Evolutionary conservation across 2,113 vertebrate species (phyloP), one percentile per base, ranked within the genome.

Genomic region (Ctenomys sociabilis): DNA sequence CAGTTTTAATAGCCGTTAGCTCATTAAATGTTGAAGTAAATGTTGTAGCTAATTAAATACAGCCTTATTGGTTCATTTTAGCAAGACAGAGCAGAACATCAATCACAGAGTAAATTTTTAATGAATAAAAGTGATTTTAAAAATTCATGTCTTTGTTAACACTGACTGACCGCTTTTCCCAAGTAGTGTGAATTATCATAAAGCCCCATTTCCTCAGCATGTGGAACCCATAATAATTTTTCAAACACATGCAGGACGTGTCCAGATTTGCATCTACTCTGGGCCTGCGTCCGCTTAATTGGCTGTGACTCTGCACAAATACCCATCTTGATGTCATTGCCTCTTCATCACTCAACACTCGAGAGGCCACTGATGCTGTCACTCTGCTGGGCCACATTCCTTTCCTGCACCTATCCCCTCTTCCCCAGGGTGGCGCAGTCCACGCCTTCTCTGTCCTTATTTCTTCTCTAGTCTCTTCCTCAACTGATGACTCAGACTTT

Each of bases 21-120:
- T 95, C 95, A 97, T 96, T 96, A 96, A 88, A n/a, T 93, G 77
- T 73, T 37, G 93, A 95, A 90, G 93, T 95, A 97, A 97, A 97
- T 95, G 97, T 59, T 93, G 93, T 35, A 93, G 88, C 88, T 96
- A 93, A 97, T 96, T 94, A 97, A 98, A 97, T 86, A 96, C 77
- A 94, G 92, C 24, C 90, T 96, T 96, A 96, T 92, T 94, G 96
- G 96, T 95, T 92, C 32, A 0, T 80, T 88, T 93, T 85, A 89
- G 85, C 92, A 92, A 96, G 92, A 95, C 91, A 77, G 93, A 94
- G 81, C 61, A 52, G 54, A 96, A 95, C 81, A 95, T 94, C 93
- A 96, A 95, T 96, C 92, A 89, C 4, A 37, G 73, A 80, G 92
- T 96, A 83, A 72, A 96, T 85, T 86, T 96, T 97, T 95, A 95